Evolutionary conservation across 1,140 invertebrate genomes (phyloP), one percentile per base, ranked within the genome.

Genomic region (Microplitis mediator): DNA sequence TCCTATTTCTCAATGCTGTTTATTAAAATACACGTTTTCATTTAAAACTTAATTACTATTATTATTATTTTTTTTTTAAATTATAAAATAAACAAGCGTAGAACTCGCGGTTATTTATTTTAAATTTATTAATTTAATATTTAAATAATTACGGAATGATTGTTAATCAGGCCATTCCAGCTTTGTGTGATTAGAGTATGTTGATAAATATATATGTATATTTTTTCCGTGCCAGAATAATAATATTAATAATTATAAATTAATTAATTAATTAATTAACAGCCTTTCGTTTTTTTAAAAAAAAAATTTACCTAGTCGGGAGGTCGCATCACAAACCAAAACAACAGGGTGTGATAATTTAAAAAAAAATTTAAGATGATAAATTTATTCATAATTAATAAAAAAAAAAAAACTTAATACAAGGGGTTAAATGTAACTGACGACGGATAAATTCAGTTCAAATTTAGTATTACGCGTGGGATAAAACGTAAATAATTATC

Each of bases 391-490:
- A n/a, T n/a, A n/a, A n/a, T n/a, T n/a, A n/a, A n/a, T n/a, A n/a
- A n/a, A 13, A 56, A 16, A 56, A 3, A 56, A 56, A 9, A 60
- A 60, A 32, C 6, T 13, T 14, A n/a, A 56, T 5, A 23, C 52
- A 13, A 36, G 61, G 61, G 61, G 35, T 63, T 36, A 50, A 56
- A 16, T 64, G 51, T 75, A 69, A 75, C 75, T 71, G 76, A 74
- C 74, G 74, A 71, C 61, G 74, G 67, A 73, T 75, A 66, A 73
- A 74, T 77, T 75, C 52, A 76, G 74, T 79, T 79, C 73, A 79
- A 78, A 76, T 74, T 77, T 77, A 79, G 78, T 78, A 79, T 79
- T 80, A 80, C 66, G 72, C 77, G 76, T 77, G 71, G 69, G 65
- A 69, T 65, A 75, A 66, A 64, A 72, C 50, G 71, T 75, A 72